Evolutionary conservation across 2,888 invertebrate genomes (phyloP).

Genomic region (Drosophila aldrichi): DNA sequence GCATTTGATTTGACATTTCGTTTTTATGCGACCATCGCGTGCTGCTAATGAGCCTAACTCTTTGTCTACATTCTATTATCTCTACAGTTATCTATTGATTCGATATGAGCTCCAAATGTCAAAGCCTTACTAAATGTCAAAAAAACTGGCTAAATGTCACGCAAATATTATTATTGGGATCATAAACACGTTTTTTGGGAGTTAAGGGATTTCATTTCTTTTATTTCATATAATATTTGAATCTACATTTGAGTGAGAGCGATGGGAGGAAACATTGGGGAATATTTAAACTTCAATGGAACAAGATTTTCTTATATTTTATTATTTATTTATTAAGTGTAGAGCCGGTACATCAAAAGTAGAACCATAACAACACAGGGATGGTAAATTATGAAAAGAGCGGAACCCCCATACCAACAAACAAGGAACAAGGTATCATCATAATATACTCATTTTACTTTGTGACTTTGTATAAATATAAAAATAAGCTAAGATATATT

Average conservation of each 20-base stretch:
- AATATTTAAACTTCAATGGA: no score
- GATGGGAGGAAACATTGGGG: not conserved
- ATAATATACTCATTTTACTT: no score
- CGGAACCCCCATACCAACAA: no score
- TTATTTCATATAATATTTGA: no score
- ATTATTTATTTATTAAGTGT: no score
- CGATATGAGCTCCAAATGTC: conserved; percentile 2
- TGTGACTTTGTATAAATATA: no score
- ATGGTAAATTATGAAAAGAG: no score
- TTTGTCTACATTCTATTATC: conserved; percentile 8
- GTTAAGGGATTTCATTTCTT: not conserved
- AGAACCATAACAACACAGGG: no score
- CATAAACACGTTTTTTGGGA: not conserved
- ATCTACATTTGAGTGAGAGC: not conserved
- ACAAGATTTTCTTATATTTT: no score
- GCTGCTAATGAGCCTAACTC: conserved; percentile 66
- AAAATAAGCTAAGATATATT: no score
- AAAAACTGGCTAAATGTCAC: not conserved
- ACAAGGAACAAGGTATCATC: no score
- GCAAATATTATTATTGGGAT: not conserved
- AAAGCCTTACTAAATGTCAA: conserved; percentile 7
- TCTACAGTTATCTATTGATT: conserved; percentile 33
- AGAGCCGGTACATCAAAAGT: no score
- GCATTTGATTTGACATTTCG: conserved; percentile 73
- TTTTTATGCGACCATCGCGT: conserved; percentile 79